Percentiles rank a stretch among this genome's conserved stretches.
Evolutionary conservation across 2,888 invertebrate species (phyloP).

Genomic region (Cephus pygmeus): DNA sequence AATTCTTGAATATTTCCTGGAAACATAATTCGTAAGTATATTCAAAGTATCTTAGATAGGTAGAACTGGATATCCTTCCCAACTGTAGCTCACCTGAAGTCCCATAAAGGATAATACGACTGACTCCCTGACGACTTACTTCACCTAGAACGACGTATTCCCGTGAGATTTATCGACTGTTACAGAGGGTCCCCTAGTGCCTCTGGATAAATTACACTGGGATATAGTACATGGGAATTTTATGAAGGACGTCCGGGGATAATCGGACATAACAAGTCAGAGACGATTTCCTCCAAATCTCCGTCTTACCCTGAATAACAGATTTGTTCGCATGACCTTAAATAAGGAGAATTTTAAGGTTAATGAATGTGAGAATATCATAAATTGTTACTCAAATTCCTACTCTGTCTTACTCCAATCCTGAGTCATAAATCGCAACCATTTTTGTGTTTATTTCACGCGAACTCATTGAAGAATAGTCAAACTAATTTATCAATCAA

Average conservation of each 20-base stretch:
- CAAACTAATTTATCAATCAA: neutral
- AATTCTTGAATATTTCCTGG: neutral
- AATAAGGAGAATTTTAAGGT: neutral
- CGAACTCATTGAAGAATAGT: no score
- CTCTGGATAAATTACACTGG: neutral
- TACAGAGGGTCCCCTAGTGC: neutral
- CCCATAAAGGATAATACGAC: neutral
- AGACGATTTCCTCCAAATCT: neutral
- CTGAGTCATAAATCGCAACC: no score
- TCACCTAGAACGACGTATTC: neutral
- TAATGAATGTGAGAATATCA: neutral
- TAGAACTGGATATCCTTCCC: neutral
- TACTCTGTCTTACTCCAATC: neutral
- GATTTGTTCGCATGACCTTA: neutral
- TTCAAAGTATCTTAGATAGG: neutral
- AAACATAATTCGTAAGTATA: neutral
- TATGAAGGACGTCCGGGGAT: neutral
- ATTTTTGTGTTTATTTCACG: no score
- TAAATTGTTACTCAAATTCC: neutral
- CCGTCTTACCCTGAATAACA: neutral
- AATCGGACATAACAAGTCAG: neutral
- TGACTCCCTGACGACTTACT: neutral
- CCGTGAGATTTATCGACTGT: neutral
- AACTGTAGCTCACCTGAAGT: neutral
- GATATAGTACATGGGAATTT: neutral